phyloP scores from a whole-genome alignment of 2,113 vertebrate genomes.

The Phyllostomus discolor region DNA sequence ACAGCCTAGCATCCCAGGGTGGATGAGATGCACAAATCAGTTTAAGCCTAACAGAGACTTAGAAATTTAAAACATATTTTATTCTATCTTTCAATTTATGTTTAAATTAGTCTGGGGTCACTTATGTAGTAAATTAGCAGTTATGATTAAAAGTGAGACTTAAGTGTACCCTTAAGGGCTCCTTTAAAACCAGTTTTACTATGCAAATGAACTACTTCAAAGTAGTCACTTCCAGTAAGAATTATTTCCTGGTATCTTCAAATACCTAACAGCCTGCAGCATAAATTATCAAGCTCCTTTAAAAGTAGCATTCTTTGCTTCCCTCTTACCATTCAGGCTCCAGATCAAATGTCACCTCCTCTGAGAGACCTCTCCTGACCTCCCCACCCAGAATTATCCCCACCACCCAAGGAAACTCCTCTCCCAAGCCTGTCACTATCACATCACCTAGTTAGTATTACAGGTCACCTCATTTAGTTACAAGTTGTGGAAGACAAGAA shows the following conservation, averaged over 20 bases:
- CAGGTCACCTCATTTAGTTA: not conserved
- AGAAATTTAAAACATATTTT: not conserved
- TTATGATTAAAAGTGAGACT: not conserved
- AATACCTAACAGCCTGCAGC: not conserved
- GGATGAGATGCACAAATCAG: not conserved
- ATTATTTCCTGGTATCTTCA: not conserved
- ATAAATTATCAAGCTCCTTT: not conserved
- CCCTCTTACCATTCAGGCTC: not conserved
- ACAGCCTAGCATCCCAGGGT: not conserved
- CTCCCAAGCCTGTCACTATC: not conserved
- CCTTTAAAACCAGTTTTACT: not conserved
- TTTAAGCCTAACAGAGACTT: not conserved
- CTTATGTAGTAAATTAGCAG: not conserved
- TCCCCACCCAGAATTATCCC: not conserved
- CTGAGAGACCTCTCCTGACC: not conserved
- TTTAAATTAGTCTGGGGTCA: not conserved
- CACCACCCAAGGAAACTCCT: not conserved
- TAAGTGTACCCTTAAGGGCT: not conserved
- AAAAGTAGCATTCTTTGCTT: not conserved
- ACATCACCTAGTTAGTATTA: not conserved
- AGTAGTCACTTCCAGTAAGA: not conserved
- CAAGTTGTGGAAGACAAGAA: not conserved
- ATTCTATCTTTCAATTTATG: not conserved
- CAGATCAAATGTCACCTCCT: not conserved
- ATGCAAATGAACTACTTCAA: not conserved